Evolutionary conservation across 2,888 invertebrate species (phyloP), one percentile per base, ranked within the genome.

Genomic region (Diplazon laetatorius): DNA sequence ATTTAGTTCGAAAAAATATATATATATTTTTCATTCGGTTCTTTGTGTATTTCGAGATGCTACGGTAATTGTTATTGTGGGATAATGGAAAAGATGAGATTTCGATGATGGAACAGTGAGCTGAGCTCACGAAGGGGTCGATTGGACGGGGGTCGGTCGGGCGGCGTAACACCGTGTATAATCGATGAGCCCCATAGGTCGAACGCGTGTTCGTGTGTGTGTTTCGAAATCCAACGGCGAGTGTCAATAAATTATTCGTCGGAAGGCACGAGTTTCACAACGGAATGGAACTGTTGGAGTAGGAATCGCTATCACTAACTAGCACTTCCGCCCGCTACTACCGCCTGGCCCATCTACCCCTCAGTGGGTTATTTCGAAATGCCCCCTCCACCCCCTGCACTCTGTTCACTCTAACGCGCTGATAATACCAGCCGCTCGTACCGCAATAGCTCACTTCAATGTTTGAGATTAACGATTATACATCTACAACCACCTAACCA

Each of bases 211-310:
- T n/a, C n/a, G n/a, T 18, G 48, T 48, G 37, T 55, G 44, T 55
- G 39, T 72, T 44, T 68, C 20, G 73, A 50, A 73, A 52, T n/a
- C 16, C 39, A 46, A 48, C 59, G 48, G 65, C 59, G 39, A 57
- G n/a, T 66, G 65, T 37, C 65, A 37, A 73, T 73, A 66, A 73
- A 73, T 73, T 73, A 73, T 73, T 73, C 37, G 65, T 48, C 16
- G 48, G 46, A 57, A 35, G 57, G 44, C 46, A 39, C 48, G 65
- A 20, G 57, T 22, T 44, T 46, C 44, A 30, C 46, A 14, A 30
- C 46, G 55, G 48, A 73, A 65, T 59, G 14, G 55, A 50, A 65
- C 72, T 57, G 65, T 73, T 46, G 62, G 25, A 42, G 52, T 72
- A 30, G 50, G 50, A 50, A 70, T 50, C 25, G 30, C 55, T 25